These are phyloP conservation scores for Anarhynchus alexandrinus DNA, from an alignment of 2,113 vertebrate genomes.

Conservation along the genomic window DNA sequence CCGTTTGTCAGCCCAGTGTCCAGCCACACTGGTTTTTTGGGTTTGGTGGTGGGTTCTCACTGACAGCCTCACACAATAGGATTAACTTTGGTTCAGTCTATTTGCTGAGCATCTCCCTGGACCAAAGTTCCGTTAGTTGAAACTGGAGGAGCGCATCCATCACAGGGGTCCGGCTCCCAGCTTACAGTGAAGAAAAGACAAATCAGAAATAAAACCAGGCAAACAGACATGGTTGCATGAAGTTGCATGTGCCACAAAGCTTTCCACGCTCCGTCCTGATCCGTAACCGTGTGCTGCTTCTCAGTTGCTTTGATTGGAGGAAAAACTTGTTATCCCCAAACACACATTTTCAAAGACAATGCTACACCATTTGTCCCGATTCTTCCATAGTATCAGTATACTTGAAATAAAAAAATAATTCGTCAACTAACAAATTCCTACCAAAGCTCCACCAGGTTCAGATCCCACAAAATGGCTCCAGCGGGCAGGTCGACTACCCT, in stretches of 20 bases:
- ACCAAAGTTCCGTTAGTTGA: too few species aligned
- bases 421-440: neutral
- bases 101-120: neutral
- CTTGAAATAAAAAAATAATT: neutral
- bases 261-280: neutral
- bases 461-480: neutral
- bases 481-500: neutral
- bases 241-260: too few species aligned
- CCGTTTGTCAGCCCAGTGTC: neutral
- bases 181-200: neutral
- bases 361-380: neutral
- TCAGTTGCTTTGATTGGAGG: neutral
- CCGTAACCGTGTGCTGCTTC: neutral
- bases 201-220: neutral
- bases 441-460: neutral
- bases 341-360: neutral
- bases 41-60: neutral
- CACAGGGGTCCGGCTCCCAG: neutral
- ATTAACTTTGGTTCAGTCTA: neutral
- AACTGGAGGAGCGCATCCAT: neutral
- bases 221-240: neutral
- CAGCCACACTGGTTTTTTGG: too few species aligned
- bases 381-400: neutral
- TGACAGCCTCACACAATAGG: neutral
- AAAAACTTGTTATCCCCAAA: neutral